A percentile compares a stretch with the other conserved stretches of the same genome.
phyloP scores from a whole-genome alignment of 2,888 invertebrate genomes.

The Ophraella communa region DNA sequence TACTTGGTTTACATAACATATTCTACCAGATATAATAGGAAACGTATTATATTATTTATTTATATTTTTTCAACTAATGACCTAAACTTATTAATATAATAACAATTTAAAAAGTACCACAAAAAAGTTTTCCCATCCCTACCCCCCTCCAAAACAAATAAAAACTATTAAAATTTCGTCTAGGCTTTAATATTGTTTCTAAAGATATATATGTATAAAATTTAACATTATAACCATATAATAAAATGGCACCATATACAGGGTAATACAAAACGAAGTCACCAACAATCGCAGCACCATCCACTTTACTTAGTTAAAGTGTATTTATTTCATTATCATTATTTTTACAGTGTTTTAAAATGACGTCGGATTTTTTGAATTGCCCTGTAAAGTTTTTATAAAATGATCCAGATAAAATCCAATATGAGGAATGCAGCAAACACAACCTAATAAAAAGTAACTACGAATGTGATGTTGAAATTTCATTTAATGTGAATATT shows the following conservation, averaged over 20 bases:
- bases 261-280: conserved; percentile 21
- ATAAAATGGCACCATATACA: conserved; percentile 25
- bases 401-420: conserved; percentile 31
- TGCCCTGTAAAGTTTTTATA: conserved; percentile 19
- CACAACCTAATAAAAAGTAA: conserved; percentile 39
- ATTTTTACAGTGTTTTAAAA: conserved; percentile 4
- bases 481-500: conserved; percentile 15
- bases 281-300: conserved; percentile 18
- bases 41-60: no score
- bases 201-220: conserved; percentile 8
- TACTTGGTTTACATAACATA: no score
- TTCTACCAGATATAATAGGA: no score
- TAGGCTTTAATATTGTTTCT: not conserved
- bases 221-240: conserved; percentile 16
- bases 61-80: no score
- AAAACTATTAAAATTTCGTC: conserved; percentile 13
- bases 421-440: conserved; percentile 42
- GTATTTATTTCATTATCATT: conserved; percentile 8
- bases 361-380: conserved; percentile 15
- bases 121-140: not conserved
- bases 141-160: not conserved
- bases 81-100: no score
- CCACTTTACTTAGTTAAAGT: no score
- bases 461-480: conserved; percentile 29
- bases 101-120: no score